These are phyloP conservation scores for Anaspis maculata DNA, from an alignment of 2,888 invertebrate genomes.

Conservation along the genomic window DNA sequence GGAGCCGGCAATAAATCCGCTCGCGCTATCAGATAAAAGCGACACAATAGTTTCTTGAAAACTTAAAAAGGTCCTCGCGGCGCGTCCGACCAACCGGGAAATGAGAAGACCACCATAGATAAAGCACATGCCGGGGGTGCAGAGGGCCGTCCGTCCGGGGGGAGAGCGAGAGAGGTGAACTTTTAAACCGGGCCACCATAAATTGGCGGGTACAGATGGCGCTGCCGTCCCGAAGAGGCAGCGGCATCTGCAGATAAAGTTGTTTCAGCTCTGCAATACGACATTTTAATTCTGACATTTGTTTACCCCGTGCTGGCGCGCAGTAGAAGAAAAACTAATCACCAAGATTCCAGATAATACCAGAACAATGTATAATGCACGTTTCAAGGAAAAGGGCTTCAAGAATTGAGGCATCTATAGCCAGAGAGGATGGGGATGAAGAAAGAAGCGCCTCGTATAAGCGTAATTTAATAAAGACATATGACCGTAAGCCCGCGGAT, in stretches of 20 bases:
- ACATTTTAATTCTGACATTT: slow-evolving; percentile 39
- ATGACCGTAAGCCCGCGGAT: slow-evolving; percentile 32
- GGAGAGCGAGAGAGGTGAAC: slow-evolving; percentile 33
- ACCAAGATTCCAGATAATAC: no score
- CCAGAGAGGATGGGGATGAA: not conserved
- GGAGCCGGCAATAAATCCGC: slow-evolving; percentile 29
- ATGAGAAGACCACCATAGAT: slow-evolving; percentile 40
- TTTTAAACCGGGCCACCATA: slow-evolving; percentile 36
- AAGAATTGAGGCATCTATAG: not conserved
- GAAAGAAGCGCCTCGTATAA: not conserved
- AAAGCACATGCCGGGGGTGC: slow-evolving; percentile 13
- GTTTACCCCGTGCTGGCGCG: slow-evolving; percentile 24
- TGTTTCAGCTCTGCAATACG: slow-evolving; percentile 37
- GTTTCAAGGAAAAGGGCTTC: not conserved
- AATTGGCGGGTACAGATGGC: slow-evolving; percentile 30
- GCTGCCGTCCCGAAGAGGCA: slow-evolving; percentile 37
- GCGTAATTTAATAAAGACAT: slow-evolving; percentile 30
- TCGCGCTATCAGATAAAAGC: slow-evolving; percentile 39
- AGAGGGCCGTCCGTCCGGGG: slow-evolving; percentile 20
- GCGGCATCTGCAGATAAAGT: slow-evolving; percentile 40
- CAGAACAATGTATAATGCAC: not conserved
- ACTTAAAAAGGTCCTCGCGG: slow-evolving; percentile 43
- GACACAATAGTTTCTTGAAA: slow-evolving; percentile 43
- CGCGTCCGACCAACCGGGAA: slow-evolving; percentile 42
- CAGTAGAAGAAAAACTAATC: slow-evolving; percentile 24